A percentile compares a stretch with the other conserved stretches of the same genome.
Evolutionary conservation across 2,113 vertebrate species (phyloP).

Genomic region (Okapia johnstoni): DNA sequence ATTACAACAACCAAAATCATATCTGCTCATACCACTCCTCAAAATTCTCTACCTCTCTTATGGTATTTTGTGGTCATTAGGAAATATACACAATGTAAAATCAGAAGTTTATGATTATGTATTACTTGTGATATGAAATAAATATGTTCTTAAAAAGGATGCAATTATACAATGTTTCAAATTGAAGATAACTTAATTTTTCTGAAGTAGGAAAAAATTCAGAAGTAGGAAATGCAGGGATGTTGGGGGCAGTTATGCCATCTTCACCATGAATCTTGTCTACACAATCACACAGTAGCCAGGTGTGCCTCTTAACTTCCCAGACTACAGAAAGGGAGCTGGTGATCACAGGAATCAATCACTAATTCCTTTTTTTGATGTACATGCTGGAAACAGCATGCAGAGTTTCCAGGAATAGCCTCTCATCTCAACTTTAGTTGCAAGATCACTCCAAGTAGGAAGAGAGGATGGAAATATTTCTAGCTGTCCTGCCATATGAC

Average conservation of each 20-base stretch:
- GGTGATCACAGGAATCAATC: not conserved
- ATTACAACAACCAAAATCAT: not conserved
- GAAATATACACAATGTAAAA: not conserved
- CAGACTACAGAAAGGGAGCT: rapidly evolving
- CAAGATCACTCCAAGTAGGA: not conserved
- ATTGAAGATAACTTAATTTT: too few species aligned
- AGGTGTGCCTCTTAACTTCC: rapidly evolving
- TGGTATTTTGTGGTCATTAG: not conserved
- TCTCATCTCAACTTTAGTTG: not conserved
- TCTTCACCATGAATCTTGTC: rapidly evolving
- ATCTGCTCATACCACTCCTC: too few species aligned
- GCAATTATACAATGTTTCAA: not conserved
- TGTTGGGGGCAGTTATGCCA: rapidly evolving
- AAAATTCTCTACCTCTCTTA: not conserved
- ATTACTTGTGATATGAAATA: not conserved
- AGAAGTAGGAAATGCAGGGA: not conserved
- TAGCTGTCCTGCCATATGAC: not conserved
- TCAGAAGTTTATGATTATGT: not conserved
- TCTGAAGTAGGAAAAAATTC: not conserved
- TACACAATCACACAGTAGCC: rapidly evolving
- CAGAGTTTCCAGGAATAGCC: not conserved
- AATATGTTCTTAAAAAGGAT: not conserved
- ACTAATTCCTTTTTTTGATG: too few species aligned
- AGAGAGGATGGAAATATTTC: not conserved
- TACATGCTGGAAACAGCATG: not conserved